A percentile compares a stretch with the other conserved stretches of the same genome.
These are phyloP conservation scores for Riptortus pedestris DNA, from an alignment of 1,140 invertebrate species.

Conservation along the genomic window DNA sequence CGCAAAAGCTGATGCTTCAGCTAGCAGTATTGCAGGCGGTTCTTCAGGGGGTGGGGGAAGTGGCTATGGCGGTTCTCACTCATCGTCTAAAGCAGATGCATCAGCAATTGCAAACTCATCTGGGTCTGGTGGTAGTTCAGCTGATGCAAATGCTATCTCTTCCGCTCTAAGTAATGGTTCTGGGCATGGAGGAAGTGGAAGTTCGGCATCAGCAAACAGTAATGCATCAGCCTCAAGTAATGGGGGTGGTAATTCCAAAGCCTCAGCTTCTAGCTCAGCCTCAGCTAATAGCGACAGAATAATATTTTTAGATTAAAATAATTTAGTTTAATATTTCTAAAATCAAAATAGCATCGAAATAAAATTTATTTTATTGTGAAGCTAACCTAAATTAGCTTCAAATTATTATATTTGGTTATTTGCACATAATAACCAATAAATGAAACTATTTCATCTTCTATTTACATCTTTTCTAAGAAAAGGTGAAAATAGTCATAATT, in stretches of 20 bases:
- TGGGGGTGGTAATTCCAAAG: slow-evolving; percentile 16
- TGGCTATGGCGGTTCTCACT: background rate
- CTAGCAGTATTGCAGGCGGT: background rate
- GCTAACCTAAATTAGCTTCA: no score
- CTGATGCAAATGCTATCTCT: background rate
- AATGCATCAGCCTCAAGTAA: background rate
- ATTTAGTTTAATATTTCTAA: no score
- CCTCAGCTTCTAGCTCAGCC: slow-evolving; percentile 5
- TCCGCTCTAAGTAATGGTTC: no score
- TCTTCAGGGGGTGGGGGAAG: background rate
- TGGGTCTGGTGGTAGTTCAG: background rate
- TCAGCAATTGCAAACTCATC: slow-evolving; percentile 5
- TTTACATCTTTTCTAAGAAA: no score
- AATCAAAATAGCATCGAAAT: no score
- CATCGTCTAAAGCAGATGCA: background rate
- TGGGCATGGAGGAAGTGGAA: background rate
- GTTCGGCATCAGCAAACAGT: background rate
- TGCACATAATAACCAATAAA: no score
- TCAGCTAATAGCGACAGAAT: slow-evolving; percentile 10
- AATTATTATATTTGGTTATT: no score
- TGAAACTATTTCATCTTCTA: no score
- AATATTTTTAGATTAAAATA: slow-evolving; percentile 4
- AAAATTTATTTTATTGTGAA: no score
- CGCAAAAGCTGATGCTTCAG: background rate
- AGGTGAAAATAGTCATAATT: no score